Evolutionary conservation across 2,113 vertebrate species (phyloP), one percentile per base, ranked within the genome.

Genomic region (Alectura lathami): DNA sequence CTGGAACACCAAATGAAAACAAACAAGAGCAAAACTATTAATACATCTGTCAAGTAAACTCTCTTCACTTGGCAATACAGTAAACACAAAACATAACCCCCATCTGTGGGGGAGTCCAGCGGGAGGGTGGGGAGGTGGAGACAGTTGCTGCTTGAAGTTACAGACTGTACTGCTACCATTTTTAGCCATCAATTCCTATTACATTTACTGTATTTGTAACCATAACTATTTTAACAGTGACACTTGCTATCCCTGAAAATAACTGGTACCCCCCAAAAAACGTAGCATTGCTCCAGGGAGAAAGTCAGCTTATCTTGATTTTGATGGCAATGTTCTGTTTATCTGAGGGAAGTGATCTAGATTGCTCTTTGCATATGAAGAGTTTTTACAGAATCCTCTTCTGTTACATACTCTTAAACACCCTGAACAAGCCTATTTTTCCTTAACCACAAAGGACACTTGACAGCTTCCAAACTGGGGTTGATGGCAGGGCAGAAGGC

Each of bases 1-100:
- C 59, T 86, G 75, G 86, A 88, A 91, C 91, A 90, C 42, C n/a
- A 91, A 96, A 82, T 62, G 89, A 78, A 69, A 62, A 26, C 63
- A 83, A 94, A 42, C 32, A 87, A 68, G 29, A 83, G 38, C 42
- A 76, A 30, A 96, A 80, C 76, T 91, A 88, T 77, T 91, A 83
- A 77, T 83, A 83, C 10, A 86, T 86, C 50, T 83, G 50, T 68
- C 82, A 85, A 76, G 34, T 24, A 94, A 87, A 88, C 51, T 38
- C 23, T 83, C 29, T 72, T 66, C 40, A 88, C 18, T 14, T 82
- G 57, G 59, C 11, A 20, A 83, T 10, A 73, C 0, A 76, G 30
- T 38, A 45, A 62, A 66, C 73, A 86, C 13, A 80, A 88, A 94
- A 91, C 30, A 5, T 30, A 85, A 73, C 14, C 2, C 7, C 17